Evolutionary conservation across 2,797 vertebrate species (phyloP).

Genomic region (Dipus sagitta): DNA sequence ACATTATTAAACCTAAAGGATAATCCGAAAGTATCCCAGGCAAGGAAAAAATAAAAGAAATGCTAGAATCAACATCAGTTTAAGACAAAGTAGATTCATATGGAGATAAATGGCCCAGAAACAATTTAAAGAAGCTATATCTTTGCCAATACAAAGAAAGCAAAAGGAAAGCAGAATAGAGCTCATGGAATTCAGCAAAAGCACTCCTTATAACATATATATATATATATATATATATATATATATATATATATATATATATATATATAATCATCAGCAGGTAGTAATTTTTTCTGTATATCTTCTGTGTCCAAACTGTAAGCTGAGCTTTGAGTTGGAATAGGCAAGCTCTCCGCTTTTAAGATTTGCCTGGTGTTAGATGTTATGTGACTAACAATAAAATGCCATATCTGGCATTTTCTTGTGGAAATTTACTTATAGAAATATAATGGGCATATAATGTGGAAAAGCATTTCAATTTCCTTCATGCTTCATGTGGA

Average conservation of each 20-base stretch:
- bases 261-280: not conserved
- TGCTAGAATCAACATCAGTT: not conserved
- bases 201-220: not conserved
- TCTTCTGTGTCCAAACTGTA: not conserved
- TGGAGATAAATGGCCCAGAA: not conserved
- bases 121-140: not conserved
- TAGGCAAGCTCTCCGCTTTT: not conserved
- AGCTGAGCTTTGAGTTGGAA: not conserved
- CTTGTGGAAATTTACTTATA: not conserved
- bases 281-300: not conserved
- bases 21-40: not conserved
- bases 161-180: not conserved
- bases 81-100: not conserved
- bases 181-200: too few relatives aligned
- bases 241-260: too few relatives aligned
- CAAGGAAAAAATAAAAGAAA: not conserved
- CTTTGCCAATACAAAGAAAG: not conserved
- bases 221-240: too few relatives aligned
- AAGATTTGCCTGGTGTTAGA: not conserved
- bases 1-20: slow-evolving; percentile 3
- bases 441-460: not conserved
- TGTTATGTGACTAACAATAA: not conserved
- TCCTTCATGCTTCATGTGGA: not conserved
- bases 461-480: not conserved
- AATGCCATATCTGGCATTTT: not conserved